phyloP scores from a whole-genome alignment of 2,888 invertebrate genomes.

The Lottia gigantea region DNA sequence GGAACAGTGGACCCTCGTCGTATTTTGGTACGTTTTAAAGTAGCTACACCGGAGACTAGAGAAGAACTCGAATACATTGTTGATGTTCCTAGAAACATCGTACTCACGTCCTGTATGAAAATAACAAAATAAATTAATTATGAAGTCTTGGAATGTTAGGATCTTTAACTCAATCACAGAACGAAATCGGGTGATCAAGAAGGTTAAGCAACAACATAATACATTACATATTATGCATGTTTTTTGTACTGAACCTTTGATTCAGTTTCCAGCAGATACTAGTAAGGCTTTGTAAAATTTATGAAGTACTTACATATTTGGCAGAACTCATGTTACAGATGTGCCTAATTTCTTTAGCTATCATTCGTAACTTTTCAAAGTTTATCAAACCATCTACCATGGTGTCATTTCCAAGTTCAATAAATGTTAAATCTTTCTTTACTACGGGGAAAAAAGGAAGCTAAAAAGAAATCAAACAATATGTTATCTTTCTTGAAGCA shows the following conservation, averaged over 20 bases:
- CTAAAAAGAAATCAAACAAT: slow-evolving; percentile 51
- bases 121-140: slow-evolving; percentile 8
- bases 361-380: slow-evolving; percentile 98
- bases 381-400: slow-evolving; percentile 76
- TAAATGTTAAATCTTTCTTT: slow-evolving; percentile 89
- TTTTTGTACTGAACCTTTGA: not conserved
- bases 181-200: too few species aligned
- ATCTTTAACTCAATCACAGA: too few species aligned
- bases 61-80: slow-evolving; percentile 48
- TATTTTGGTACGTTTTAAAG: slow-evolving; percentile 59
- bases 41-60: slow-evolving; percentile 59
- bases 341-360: slow-evolving; percentile 87
- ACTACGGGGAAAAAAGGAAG: slow-evolving; percentile 74
- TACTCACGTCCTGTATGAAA: slow-evolving; percentile 71
- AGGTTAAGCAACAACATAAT: not conserved
- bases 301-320: slow-evolving; percentile 72
- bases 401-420: slow-evolving; percentile 89
- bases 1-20: slow-evolving; percentile 80
- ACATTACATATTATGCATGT: not conserved
- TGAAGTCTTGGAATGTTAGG: not conserved
- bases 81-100: slow-evolving; percentile 56
- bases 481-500: too few species aligned
- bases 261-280: not conserved
- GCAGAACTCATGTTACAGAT: slow-evolving; percentile 90
- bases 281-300: not conserved